Conservation (phyloP, 2,888 invertebrate species). For the Thalpophila matura region DNA sequence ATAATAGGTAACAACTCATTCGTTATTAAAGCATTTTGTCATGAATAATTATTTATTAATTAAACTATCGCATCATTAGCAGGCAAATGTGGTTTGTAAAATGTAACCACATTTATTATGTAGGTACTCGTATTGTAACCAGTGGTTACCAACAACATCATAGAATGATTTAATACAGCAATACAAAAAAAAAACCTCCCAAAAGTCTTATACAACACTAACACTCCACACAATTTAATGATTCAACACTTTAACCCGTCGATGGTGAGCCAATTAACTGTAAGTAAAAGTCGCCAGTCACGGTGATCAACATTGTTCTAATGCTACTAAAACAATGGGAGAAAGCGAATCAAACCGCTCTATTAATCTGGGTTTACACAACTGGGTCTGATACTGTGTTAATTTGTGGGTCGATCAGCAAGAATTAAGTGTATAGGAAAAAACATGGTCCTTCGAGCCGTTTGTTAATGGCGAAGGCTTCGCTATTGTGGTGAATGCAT, state of each 20-base stretch:
- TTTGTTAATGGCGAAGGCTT: too few relatives aligned
- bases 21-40: background rate
- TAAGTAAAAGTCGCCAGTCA: slow-evolving; percentile 57
- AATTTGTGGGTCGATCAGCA: slow-evolving; percentile 21
- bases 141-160: too few relatives aligned
- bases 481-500: too few relatives aligned
- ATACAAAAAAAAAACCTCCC: background rate
- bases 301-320: slow-evolving; percentile 55
- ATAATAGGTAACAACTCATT: background rate
- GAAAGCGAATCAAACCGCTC: slow-evolving; percentile 60
- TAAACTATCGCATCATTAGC: too few relatives aligned
- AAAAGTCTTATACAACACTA: slow-evolving; percentile 12
- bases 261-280: slow-evolving; percentile 51
- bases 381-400: slow-evolving; percentile 33
- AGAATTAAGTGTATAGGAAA: background rate
- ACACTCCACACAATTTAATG: slow-evolving; percentile 19
- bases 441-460: slow-evolving; percentile 5
- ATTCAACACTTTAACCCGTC: slow-evolving; percentile 29
- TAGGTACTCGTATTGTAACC: too few relatives aligned
- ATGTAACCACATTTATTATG: too few relatives aligned
- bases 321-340: slow-evolving; percentile 57
- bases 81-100: background rate
- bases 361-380: slow-evolving; percentile 49
- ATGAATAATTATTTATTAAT: background rate
- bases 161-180: too few relatives aligned